A percentile compares a stretch with the other conserved stretches of the same genome.
phyloP scores from a whole-genome alignment of 2,797 vertebrate genomes.

The Loriculus beryllinus region DNA sequence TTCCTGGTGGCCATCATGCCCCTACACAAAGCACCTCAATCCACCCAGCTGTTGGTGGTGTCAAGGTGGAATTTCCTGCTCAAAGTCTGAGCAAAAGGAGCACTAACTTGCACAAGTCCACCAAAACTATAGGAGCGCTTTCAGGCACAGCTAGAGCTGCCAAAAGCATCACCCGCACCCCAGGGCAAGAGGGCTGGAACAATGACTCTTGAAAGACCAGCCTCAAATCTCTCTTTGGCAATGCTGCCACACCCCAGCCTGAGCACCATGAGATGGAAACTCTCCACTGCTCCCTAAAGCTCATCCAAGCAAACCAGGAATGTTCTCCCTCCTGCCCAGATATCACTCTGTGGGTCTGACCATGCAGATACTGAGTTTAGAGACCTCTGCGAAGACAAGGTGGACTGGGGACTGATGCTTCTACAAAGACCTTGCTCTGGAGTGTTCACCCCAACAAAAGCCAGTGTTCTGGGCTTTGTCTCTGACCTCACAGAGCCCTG shows the following conservation, averaged over 20 bases:
- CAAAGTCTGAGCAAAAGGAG: neutral
- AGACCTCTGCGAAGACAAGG: neutral
- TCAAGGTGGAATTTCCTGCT: neutral
- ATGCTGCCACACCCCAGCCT: rapidly evolving
- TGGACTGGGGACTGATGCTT: neutral
- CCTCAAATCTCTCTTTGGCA: neutral
- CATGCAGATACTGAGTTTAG: neutral
- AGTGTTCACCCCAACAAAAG: neutral
- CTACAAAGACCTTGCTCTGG: neutral
- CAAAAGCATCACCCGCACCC: neutral
- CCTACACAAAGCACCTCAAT: neutral
- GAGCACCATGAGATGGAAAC: neutral
- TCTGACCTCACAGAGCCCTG: rapidly evolving
- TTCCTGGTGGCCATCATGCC: neutral
- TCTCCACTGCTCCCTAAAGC: neutral
- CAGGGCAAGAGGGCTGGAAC: neutral
- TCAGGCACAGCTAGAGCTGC: neutral
- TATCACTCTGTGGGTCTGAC: neutral
- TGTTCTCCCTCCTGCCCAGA: neutral
- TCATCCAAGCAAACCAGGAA: neutral
- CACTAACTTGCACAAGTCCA: neutral
- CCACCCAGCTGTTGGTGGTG: neutral
- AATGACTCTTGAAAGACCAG: neutral
- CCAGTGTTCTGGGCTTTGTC: neutral
- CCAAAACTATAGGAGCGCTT: rapidly evolving